Conservation (phyloP, 2,888 invertebrate genomes). For the Dione juno region DNA sequence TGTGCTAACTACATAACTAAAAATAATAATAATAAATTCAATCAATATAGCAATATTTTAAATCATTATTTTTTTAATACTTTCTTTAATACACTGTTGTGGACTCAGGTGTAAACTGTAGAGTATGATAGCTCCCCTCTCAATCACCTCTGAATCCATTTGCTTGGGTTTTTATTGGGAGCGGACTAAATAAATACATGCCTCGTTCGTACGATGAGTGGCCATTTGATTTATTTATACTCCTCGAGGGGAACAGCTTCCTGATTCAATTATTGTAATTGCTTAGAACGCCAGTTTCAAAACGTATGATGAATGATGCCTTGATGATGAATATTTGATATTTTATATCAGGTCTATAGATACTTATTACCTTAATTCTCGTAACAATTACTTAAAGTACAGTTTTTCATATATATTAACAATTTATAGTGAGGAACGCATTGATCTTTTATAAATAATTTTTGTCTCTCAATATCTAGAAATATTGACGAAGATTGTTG, state of each 20-base stretch:
- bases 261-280: constrained; percentile 77
- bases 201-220: constrained; percentile 55
- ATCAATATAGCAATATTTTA: neutral
- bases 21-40: neutral
- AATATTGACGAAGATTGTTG: too few relatives aligned
- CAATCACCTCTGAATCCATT: constrained; percentile 46
- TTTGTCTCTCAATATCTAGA: too few relatives aligned
- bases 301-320: constrained; percentile 48
- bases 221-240: constrained; percentile 71
- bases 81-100: constrained; percentile 34
- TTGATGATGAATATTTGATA: constrained; percentile 45
- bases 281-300: constrained; percentile 51
- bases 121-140: constrained; percentile 37
- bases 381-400: too few relatives aligned
- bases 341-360: neutral
- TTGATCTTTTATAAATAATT: too few relatives aligned
- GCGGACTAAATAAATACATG: constrained; percentile 63
- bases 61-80: neutral
- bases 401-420: neutral
- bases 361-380: neutral
- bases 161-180: constrained; percentile 54
- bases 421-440: neutral
- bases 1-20: neutral
- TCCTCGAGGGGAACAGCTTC: constrained; percentile 64
- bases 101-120: constrained; percentile 56